Conservation (phyloP, 2,113 vertebrate species). For the Oryzias melastigma region DNA sequence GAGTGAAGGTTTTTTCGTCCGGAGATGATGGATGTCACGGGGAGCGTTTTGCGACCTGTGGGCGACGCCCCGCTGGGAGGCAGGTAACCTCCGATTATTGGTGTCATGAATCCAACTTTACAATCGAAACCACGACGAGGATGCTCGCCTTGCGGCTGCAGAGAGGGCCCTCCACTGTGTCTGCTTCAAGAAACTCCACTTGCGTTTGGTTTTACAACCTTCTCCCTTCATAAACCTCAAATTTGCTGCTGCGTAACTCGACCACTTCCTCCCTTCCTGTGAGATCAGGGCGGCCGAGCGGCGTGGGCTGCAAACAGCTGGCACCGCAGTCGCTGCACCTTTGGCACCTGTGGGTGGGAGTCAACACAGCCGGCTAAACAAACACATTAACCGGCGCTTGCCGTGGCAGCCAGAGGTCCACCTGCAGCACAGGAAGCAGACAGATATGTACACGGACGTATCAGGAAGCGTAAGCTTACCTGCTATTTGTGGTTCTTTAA, state of each 20-base stretch:
- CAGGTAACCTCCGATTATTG: constrained; percentile 49
- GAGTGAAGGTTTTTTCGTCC: constrained; percentile 23
- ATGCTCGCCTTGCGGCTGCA: neutral
- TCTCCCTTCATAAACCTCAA: constrained; percentile 71
- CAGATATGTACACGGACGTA: neutral
- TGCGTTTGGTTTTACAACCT: constrained; percentile 42
- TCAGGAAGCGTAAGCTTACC: neutral
- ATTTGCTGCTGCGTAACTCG: constrained; percentile 71
- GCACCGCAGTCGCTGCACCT: constrained; percentile 51
- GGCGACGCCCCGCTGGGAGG: constrained; percentile 40
- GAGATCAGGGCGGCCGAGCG: constrained; percentile 63
- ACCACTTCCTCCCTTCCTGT: constrained; percentile 73
- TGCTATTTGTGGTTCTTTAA: neutral
- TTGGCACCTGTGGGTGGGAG: constrained; percentile 71
- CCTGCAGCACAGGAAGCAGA: constrained; percentile 39
- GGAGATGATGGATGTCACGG: too few species aligned
- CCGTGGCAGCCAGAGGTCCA: constrained; percentile 42
- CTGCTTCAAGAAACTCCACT: constrained; percentile 34
- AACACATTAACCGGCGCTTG: constrained; percentile 54
- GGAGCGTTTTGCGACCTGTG: constrained; percentile 14
- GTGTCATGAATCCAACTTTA: constrained; percentile 43
- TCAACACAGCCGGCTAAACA: constrained; percentile 68
- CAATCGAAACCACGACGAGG: constrained; percentile 23
- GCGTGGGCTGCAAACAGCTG: constrained; percentile 64
- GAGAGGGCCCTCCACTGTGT: neutral